Conservation (phyloP, 2,113 vertebrate species). For the Asarcornis scutulata region DNA sequence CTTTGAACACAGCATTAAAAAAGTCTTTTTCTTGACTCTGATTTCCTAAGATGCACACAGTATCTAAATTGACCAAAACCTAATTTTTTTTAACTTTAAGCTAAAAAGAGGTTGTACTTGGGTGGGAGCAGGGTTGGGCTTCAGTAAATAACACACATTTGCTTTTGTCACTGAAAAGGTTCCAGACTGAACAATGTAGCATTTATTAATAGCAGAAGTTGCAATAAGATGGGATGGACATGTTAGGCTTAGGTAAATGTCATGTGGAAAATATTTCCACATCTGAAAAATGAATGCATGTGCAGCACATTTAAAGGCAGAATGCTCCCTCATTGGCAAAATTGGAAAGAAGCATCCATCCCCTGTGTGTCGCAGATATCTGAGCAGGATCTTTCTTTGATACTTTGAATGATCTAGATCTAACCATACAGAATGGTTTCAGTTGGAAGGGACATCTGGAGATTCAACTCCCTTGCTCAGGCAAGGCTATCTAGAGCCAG, state of each 20-base stretch:
- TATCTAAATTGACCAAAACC: constrained; percentile 56
- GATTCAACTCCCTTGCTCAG: background rate
- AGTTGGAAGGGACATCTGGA: background rate
- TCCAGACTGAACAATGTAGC: background rate
- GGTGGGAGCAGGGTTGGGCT: background rate
- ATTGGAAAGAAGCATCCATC: background rate
- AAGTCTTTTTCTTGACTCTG: constrained; percentile 3
- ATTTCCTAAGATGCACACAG: constrained; percentile 24
- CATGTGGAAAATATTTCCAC: background rate
- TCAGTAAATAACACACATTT: background rate
- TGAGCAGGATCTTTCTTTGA: background rate
- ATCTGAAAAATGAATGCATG: background rate
- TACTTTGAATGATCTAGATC: background rate
- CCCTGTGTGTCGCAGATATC: background rate
- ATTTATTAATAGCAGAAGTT: background rate
- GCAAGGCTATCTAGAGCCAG: background rate
- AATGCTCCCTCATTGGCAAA: background rate
- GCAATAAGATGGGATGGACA: background rate
- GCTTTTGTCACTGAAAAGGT: background rate
- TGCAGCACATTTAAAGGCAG: background rate
- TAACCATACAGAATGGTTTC: background rate
- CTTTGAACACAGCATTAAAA: constrained; percentile 46
- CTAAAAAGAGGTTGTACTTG: constrained; percentile 33
- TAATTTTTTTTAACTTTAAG: constrained; percentile 51
- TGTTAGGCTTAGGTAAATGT: background rate